Evolutionary conservation across 2,113 vertebrate species (phyloP).

Genomic region (Sebastes fasciatus): DNA sequence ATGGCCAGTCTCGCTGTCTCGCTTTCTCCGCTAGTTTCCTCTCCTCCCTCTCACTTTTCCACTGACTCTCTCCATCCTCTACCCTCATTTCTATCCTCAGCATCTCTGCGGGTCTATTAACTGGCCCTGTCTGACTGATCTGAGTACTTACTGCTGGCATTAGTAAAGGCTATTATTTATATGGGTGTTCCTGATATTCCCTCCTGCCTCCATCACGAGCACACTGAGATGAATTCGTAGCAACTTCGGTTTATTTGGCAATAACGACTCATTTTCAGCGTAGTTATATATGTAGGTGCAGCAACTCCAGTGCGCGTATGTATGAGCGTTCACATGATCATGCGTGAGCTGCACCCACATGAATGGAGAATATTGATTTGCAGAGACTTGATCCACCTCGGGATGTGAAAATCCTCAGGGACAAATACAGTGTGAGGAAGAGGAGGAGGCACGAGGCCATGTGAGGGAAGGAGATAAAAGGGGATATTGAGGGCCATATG

Average conservation of each 20-base stretch:
- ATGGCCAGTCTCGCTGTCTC: conserved; percentile 80
- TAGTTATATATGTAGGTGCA: conserved; percentile 1
- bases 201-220: not conserved
- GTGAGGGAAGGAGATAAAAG: conserved; percentile 34
- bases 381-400: conserved; percentile 64
- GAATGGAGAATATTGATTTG: conserved; percentile 75
- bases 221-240: not conserved
- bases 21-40: conserved; percentile 76
- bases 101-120: conserved; percentile 52
- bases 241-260: conserved; percentile 26
- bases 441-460: conserved; percentile 19
- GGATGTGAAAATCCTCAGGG: conserved; percentile 57
- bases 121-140: conserved; percentile 42
- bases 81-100: conserved; percentile 55
- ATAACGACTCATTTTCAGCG: conserved; percentile 12
- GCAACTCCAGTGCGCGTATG: conserved; percentile 5
- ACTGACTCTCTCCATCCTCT: conserved; percentile 55
- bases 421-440: conserved; percentile 33
- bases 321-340: conserved; percentile 41
- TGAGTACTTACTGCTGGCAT: conserved; percentile 39
- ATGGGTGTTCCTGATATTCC: conserved; percentile 47
- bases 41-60: conserved; percentile 70
- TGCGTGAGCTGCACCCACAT: conserved; percentile 50
- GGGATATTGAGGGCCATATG: conserved; percentile 26
- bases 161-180: conserved; percentile 47